Percentiles rank a stretch among this genome's conserved stretches.
Conservation (phyloP, 2,797 vertebrate genomes). For the Spizella passerina region DNA sequence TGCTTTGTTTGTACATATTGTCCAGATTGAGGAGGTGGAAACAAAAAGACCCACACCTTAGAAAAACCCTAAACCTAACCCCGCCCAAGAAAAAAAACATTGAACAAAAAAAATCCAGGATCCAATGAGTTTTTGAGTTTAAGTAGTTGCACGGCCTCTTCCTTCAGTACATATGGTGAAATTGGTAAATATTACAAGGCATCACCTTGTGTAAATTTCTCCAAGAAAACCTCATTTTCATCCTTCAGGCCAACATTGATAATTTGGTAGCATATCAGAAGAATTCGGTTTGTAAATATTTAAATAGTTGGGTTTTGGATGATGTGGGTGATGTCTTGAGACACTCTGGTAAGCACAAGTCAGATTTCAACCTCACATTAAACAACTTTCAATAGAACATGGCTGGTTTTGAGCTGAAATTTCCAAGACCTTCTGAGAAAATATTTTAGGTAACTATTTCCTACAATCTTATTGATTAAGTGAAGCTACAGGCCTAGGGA, state of each 20-base stretch:
- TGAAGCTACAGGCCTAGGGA: background rate
- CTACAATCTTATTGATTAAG: no score
- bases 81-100: background rate
- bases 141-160: background rate
- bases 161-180: background rate
- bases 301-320: background rate
- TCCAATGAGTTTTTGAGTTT: background rate
- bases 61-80: background rate
- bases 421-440: background rate
- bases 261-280: background rate
- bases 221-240: background rate
- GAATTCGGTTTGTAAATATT: background rate
- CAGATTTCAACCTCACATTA: background rate
- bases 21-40: no score
- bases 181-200: background rate
- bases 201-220: background rate
- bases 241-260: background rate
- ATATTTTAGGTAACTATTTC: no score
- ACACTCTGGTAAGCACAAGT: fast-evolving
- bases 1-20: background rate
- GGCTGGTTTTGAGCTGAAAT: background rate
- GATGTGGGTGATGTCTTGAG: background rate
- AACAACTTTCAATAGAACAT: background rate
- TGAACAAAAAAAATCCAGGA: background rate
- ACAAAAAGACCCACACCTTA: background rate